Evolutionary conservation across 2,113 vertebrate genomes (phyloP).

Genomic region (Mola mola): DNA sequence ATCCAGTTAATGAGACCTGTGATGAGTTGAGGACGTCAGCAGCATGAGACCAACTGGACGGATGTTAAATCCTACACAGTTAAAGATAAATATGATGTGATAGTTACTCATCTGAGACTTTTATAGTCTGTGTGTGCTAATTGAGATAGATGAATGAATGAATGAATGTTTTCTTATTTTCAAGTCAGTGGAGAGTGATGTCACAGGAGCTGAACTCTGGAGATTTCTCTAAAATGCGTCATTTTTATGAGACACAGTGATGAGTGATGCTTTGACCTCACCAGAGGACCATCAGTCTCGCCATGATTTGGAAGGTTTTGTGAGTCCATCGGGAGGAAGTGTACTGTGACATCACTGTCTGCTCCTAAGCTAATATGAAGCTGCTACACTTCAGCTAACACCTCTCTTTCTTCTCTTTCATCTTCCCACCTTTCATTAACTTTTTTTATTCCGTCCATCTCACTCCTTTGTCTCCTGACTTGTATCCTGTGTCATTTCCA

Average conservation of each 20-base stretch:
- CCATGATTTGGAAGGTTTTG: too few relatives aligned
- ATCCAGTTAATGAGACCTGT: not conserved
- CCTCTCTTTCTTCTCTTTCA: slow-evolving; percentile 38
- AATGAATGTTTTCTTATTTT: too few relatives aligned
- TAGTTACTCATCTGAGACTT: too few relatives aligned
- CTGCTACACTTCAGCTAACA: slow-evolving; percentile 37
- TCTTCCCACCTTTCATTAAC: slow-evolving; percentile 37
- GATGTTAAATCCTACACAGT: too few relatives aligned
- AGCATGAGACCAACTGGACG: too few relatives aligned
- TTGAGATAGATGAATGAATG: not conserved
- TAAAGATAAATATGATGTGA: too few relatives aligned
- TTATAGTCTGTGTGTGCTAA: too few relatives aligned
- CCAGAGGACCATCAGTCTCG: too few relatives aligned
- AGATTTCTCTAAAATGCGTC: too few relatives aligned
- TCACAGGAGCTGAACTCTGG: not conserved
- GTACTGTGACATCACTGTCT: slow-evolving; percentile 3
- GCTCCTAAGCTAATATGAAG: not conserved
- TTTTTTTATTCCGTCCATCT: slow-evolving; percentile 12
- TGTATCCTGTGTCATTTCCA: slow-evolving; percentile 7
- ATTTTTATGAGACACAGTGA: too few relatives aligned
- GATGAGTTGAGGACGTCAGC: too few relatives aligned
- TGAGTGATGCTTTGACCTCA: too few relatives aligned
- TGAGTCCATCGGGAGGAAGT: not conserved
- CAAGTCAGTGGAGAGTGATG: not conserved
- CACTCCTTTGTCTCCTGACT: not conserved